Base-by-base conservation (phyloP, 2,797 vertebrate species). In the Apogon hyalosoma region DNA sequence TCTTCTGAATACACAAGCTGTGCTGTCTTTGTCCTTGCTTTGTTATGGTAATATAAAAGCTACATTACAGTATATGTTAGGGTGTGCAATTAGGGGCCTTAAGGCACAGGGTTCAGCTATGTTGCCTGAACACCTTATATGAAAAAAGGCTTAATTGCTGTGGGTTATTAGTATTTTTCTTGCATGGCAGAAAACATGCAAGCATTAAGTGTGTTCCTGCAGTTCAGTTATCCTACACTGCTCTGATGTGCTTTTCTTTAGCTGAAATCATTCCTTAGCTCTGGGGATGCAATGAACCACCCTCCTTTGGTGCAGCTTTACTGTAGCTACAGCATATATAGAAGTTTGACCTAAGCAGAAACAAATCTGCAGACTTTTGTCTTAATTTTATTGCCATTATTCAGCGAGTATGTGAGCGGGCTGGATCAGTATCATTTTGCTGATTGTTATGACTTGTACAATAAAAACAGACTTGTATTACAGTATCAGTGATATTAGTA, bases 141-240 rank as follows among this genome's bases (percentile, higher is more conserved):
- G 69, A 79, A 63, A 72, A 61, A 74, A 61, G 42, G 53, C 66
- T 18, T 87, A 77, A 86, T 83, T 80, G 69, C 64, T 62, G 38
- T 62, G 58, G 75, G 54, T 74, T 78, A 73, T 76, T 54, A 56
- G 43, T 45, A 47, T 74, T 74, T 75, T 66, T 80, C 33, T 60
- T 61, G 43, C 41, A 41, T 38, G 51, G 46, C 40, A 62, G 63
- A 60, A 56, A 74, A 75, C 43, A 84, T 64, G 66, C 68, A 63
- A 56, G 49, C 42, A 47, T 56, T 43, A 33, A 49, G 40, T 48
- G 7, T 67, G 74, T 28, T 56, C 36, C 39, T 70, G 56, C 63
- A 77, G 62, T 73, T 83, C 67, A 63, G 45, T 77, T 57, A 59
- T 67, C 39, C 61, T 51, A 65, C 72, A 21, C 59, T 45, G 61